Conservation (phyloP, 2,797 vertebrate species). For the Cottoperca gobio region DNA sequence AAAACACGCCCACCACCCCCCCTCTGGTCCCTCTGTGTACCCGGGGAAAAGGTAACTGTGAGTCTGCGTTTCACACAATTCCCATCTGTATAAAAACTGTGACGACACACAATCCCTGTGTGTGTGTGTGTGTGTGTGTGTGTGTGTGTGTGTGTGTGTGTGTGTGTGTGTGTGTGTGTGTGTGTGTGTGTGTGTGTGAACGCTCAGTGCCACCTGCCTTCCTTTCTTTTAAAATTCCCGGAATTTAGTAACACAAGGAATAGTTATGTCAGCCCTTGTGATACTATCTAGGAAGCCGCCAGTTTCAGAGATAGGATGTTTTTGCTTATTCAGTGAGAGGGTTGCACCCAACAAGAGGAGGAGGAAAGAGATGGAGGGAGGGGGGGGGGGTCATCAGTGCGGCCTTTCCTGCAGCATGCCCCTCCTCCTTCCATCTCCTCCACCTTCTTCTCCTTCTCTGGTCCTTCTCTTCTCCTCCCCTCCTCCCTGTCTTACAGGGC, state of each 20-base stretch:
- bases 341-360: slow-evolving; percentile 28
- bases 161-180: not conserved
- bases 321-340: slow-evolving; percentile 11
- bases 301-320: slow-evolving; percentile 5
- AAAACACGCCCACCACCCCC: slow-evolving; percentile 37
- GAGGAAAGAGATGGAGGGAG: not conserved
- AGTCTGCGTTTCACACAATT: slow-evolving; percentile 55
- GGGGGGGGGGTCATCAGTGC: slow-evolving; percentile 2
- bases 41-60: slow-evolving; percentile 46
- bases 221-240: slow-evolving; percentile 6
- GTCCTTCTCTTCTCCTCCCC: slow-evolving; percentile 8
- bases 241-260: slow-evolving; percentile 24
- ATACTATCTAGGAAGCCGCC: slow-evolving; percentile 39
- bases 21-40: slow-evolving; percentile 26
- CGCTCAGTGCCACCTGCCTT: slow-evolving; percentile 21
- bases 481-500: slow-evolving; percentile 49
- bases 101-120: slow-evolving; percentile 24
- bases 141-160: not conserved
- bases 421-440: slow-evolving; percentile 41
- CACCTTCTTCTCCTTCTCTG: slow-evolving; percentile 12
- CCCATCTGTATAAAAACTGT: slow-evolving; percentile 35
- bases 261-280: slow-evolving; percentile 38
- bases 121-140: not conserved
- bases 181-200: not conserved
- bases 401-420: slow-evolving; percentile 47